Conservation (phyloP, 1,140 invertebrate species). For the Heliconius melpomene region DNA sequence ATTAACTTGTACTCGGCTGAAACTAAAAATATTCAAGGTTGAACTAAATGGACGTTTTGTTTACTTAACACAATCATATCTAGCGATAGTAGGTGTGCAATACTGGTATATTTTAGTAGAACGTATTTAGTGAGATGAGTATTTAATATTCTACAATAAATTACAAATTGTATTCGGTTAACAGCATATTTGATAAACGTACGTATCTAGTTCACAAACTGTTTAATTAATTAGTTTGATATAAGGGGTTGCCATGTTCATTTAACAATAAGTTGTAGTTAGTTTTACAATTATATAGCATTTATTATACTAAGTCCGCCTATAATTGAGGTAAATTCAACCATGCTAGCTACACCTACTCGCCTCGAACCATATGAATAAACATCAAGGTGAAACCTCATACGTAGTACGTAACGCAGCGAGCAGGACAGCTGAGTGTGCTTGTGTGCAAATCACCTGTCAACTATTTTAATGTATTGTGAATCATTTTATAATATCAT, state of each 20-base stretch:
- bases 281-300: background rate
- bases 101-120: background rate
- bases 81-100: background rate
- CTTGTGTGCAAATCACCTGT: constrained; percentile 47
- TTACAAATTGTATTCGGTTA: background rate
- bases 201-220: constrained; percentile 16
- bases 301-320: background rate
- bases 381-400: constrained; percentile 75
- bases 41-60: constrained; percentile 4
- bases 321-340: constrained; percentile 32
- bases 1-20: background rate
- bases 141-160: background rate
- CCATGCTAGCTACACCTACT: constrained; percentile 50
- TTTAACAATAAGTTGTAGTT: background rate
- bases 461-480: constrained; percentile 44
- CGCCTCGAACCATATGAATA: constrained; percentile 70
- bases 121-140: background rate
- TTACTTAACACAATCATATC: constrained; percentile 7
- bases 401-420: constrained; percentile 47
- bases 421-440: constrained; percentile 41
- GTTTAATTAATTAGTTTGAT: constrained; percentile 15
- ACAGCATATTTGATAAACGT: background rate
- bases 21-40: constrained; percentile 9
- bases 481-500: constrained; percentile 43
- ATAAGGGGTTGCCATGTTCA: background rate